Evolutionary conservation across 2,797 vertebrate genomes (phyloP).

Genomic region (Poecilia picta): DNA sequence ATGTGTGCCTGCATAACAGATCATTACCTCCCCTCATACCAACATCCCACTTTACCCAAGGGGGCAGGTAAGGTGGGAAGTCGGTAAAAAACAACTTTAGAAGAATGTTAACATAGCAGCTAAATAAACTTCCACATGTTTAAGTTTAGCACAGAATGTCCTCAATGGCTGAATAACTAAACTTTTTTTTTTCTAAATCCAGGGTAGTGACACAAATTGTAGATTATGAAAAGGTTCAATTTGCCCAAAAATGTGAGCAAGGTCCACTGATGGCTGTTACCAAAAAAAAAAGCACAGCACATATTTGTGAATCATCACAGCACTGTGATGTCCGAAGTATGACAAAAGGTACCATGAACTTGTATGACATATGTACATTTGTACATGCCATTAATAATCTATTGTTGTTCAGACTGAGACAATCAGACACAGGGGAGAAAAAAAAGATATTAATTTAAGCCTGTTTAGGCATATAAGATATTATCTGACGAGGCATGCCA

Average conservation of each 20-base stretch:
- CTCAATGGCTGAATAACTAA: constrained; percentile 24
- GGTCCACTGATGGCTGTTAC: constrained; percentile 23
- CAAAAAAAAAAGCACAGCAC: constrained; percentile 24
- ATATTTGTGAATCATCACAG: constrained; percentile 14
- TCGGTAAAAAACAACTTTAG: constrained; percentile 13
- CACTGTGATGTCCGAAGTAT: constrained; percentile 19
- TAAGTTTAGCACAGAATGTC: constrained; percentile 53
- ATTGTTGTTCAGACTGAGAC: constrained; percentile 60
- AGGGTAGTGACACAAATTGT: constrained; percentile 18
- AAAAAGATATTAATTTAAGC: constrained; percentile 62
- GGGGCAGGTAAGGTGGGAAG: constrained; percentile 7
- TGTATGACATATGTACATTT: constrained; percentile 56
- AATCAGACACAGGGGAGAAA: constrained; percentile 54
- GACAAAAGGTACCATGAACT: constrained; percentile 45
- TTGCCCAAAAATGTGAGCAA: constrained; percentile 28
- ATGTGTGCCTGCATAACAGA: constrained; percentile 13
- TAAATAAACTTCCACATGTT: constrained; percentile 64
- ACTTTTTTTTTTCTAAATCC: constrained; percentile 10
- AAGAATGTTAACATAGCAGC: constrained; percentile 17
- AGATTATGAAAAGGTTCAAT: constrained; percentile 30
- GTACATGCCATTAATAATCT: constrained; percentile 69
- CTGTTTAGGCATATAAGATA: constrained; percentile 65
- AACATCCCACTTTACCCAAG: constrained; percentile 18
- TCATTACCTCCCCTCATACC: constrained; percentile 10
- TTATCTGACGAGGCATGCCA: constrained; percentile 68